A percentile compares a stretch with the other conserved stretches of the same genome.
These are phyloP conservation scores for Nasonia oneida DNA, from an alignment of 2,888 invertebrate species.

Conservation along the genomic window DNA sequence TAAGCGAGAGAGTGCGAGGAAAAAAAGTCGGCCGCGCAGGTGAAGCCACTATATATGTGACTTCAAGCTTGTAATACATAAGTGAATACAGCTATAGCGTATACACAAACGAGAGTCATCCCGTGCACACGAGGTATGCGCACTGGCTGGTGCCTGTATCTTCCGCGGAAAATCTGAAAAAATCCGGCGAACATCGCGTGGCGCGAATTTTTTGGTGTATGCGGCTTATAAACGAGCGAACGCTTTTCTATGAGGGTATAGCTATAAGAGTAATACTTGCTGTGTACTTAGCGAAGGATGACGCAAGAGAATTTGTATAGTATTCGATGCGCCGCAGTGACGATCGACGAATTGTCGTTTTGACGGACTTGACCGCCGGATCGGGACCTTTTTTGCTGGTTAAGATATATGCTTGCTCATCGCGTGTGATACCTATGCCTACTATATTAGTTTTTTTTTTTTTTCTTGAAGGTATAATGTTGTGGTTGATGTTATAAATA, in stretches of 20 bases:
- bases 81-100: background rate
- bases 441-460: too few relatives aligned
- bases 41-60: background rate
- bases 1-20: background rate
- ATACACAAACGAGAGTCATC: background rate
- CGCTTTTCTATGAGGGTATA: background rate
- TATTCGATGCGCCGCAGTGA: background rate
- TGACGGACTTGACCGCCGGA: background rate
- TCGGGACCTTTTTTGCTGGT: background rate
- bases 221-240: background rate
- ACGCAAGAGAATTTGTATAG: slow-evolving; percentile 21
- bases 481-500: too few relatives aligned
- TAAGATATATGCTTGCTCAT: background rate
- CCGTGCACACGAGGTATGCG: background rate
- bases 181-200: slow-evolving; percentile 44
- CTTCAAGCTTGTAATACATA: background rate
- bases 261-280: background rate
- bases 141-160: slow-evolving; percentile 25
- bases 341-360: slow-evolving; percentile 16
- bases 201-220: background rate
- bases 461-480: too few relatives aligned
- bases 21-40: background rate
- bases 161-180: slow-evolving; percentile 48
- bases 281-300: slow-evolving; percentile 24
- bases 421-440: background rate